Percentiles rank a stretch among this genome's conserved stretches.
Evolutionary conservation across 2,113 vertebrate genomes (phyloP).

Genomic region (Oncorhynchus masou): DNA sequence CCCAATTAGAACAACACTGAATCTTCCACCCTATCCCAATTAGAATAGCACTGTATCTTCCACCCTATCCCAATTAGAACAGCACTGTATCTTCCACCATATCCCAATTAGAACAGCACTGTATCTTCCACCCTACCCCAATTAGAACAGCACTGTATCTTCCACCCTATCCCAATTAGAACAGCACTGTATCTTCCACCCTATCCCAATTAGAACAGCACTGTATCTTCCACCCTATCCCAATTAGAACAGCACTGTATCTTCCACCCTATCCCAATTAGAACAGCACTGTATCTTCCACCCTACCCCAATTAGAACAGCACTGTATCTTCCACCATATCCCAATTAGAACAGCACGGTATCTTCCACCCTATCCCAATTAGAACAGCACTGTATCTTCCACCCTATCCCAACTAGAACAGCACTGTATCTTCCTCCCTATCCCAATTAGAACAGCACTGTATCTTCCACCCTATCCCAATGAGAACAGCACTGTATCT

Average conservation of each 20-base stretch:
- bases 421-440: constrained; percentile 7
- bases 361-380: constrained; percentile 26
- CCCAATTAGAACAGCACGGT: background rate
- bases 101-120: too few relatives aligned
- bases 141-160: background rate
- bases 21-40: constrained; percentile 11
- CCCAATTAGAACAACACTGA: too few relatives aligned
- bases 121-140: constrained; percentile 8
- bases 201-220: too few relatives aligned
- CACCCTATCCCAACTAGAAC: too few relatives aligned
- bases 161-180: constrained; percentile 26
- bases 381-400: too few relatives aligned
- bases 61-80: constrained; percentile 28
- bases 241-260: background rate
- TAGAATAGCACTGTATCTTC: background rate
- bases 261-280: constrained; percentile 29
- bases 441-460: background rate
- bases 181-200: too few relatives aligned
- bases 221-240: constrained; percentile 8
- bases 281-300: too few relatives aligned
- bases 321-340: constrained; percentile 7
- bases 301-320: too few relatives aligned
- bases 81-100: too few relatives aligned
- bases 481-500: background rate
- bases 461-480: constrained; percentile 24